Evolutionary conservation across 2,888 invertebrate genomes (phyloP).

Genomic region (Brachypalpus laphriformis): DNA sequence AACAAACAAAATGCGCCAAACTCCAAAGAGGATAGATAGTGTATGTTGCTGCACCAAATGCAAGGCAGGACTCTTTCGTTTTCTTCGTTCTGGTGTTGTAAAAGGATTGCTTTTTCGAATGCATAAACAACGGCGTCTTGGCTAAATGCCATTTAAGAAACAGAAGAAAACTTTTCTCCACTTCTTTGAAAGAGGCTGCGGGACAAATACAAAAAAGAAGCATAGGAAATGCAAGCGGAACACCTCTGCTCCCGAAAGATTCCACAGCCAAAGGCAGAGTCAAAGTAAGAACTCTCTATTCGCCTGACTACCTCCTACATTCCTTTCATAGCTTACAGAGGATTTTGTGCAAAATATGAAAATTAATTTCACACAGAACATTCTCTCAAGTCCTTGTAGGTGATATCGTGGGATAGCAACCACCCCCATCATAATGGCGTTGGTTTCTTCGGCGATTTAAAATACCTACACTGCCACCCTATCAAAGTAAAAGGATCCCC

Average conservation of each 20-base stretch:
- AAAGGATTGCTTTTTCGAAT: slow-evolving; percentile 63
- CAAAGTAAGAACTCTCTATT: background rate
- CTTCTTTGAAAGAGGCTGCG: slow-evolving; percentile 34
- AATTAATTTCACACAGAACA: slow-evolving; percentile 67
- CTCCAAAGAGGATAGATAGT: slow-evolving; percentile 29
- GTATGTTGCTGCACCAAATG: slow-evolving; percentile 20
- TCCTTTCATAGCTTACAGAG: slow-evolving; percentile 29
- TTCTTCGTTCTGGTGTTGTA: slow-evolving; percentile 46
- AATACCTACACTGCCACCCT: background rate
- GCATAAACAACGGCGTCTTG: slow-evolving; percentile 70
- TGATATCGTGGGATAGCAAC: background rate
- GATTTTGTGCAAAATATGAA: slow-evolving; percentile 64
- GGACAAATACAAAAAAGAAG: background rate
- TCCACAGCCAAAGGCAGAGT: background rate
- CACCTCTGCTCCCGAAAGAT: slow-evolving; percentile 36
- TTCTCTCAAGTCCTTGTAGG: background rate
- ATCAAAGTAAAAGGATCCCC: slow-evolving; percentile 37
- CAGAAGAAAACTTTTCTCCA: slow-evolving; percentile 52
- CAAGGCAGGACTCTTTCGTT: slow-evolving; percentile 28
- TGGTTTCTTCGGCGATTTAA: background rate
- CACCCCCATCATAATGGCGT: background rate
- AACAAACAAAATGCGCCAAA: slow-evolving; percentile 59
- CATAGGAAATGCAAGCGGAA: slow-evolving; percentile 54
- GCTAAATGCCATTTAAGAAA: slow-evolving; percentile 72
- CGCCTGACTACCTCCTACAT: background rate